Conservation (phyloP, 2,797 vertebrate genomes). For the Helicolenus hilgendorfi region DNA sequence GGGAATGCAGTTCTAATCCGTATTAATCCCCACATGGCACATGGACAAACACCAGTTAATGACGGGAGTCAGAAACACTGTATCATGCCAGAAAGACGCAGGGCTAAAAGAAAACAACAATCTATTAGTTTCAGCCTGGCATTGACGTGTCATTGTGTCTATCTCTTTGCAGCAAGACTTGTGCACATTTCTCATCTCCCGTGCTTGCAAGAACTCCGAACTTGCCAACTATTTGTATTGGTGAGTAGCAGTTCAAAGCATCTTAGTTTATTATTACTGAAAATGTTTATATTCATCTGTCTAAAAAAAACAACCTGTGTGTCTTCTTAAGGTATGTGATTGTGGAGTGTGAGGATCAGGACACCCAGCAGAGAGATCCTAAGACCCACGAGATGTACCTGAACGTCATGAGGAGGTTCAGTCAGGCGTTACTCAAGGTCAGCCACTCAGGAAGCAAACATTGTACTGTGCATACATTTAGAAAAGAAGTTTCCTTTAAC, state of each 20-base stretch:
- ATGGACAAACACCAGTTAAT: not conserved
- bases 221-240: constrained; percentile 99
- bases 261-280: not conserved
- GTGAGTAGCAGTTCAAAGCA: constrained; percentile 83
- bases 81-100: not conserved
- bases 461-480: not conserved
- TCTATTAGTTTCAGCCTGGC: not conserved
- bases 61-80: not conserved
- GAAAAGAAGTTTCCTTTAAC: not conserved
- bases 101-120: not conserved
- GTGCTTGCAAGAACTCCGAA: constrained; percentile 98
- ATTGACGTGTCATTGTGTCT: constrained; percentile 12
- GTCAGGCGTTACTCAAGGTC: constrained; percentile 98
- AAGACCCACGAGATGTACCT: constrained; percentile 99
- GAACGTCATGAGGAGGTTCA: constrained; percentile 98
- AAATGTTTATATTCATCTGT: not conserved
- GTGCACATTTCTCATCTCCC: constrained; percentile 98
- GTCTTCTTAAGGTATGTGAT: constrained; percentile 95
- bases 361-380: constrained; percentile 97
- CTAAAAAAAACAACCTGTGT: not conserved
- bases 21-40: not conserved
- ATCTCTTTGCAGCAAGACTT: constrained; percentile 93
- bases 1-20: not conserved
- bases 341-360: constrained; percentile 98
- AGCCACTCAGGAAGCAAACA: not conserved